Evolutionary conservation across 2,797 vertebrate genomes (phyloP).

Genomic region (Lemur catta): DNA sequence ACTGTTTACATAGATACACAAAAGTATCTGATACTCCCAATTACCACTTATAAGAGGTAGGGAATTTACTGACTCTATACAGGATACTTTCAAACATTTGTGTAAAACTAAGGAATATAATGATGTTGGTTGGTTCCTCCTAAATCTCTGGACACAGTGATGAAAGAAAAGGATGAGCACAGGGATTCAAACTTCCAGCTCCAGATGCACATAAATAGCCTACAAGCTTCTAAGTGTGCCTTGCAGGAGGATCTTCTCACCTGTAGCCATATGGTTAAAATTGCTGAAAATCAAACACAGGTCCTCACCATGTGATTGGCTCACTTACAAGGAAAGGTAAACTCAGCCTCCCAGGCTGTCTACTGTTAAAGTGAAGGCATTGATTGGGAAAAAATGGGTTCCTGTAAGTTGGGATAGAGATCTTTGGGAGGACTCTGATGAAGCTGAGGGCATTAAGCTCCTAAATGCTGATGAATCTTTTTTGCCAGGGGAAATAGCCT

Average conservation of each 20-base stretch:
- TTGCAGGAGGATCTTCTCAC: background rate
- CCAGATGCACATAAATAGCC: background rate
- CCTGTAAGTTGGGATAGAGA: background rate
- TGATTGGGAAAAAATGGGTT: background rate
- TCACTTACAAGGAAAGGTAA: background rate
- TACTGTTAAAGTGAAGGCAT: background rate
- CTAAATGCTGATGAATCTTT: background rate
- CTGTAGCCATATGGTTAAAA: background rate
- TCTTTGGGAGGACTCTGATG: background rate
- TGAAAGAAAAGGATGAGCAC: background rate
- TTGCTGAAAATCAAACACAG: background rate
- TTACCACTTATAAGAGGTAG: background rate
- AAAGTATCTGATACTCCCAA: background rate
- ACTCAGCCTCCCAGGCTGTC: background rate
- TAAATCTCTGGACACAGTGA: background rate
- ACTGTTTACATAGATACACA: background rate
- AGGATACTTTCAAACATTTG: background rate
- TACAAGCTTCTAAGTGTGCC: background rate
- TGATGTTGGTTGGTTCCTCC: background rate
- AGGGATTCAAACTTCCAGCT: background rate
- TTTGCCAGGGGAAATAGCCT: background rate
- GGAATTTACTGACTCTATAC: background rate
- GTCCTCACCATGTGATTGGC: background rate
- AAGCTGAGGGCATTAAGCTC: background rate
- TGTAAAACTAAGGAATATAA: background rate